These are phyloP conservation scores for Aptenodytes patagonicus DNA, from an alignment of 2,113 vertebrate genomes.

Conservation along the genomic window DNA sequence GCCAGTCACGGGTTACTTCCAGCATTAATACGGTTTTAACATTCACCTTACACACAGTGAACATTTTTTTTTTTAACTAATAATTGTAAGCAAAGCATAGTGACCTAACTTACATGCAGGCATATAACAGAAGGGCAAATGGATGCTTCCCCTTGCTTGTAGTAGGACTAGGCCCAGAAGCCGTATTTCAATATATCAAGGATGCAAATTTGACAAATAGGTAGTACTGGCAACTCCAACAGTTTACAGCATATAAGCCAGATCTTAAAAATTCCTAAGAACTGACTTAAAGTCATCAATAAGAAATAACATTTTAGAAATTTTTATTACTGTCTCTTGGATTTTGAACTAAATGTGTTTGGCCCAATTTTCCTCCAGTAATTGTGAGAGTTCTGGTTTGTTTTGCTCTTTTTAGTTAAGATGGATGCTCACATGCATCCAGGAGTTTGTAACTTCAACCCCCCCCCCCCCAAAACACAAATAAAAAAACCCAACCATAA, in stretches of 20 bases:
- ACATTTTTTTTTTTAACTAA: background rate
- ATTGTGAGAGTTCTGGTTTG: background rate
- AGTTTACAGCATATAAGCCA: background rate
- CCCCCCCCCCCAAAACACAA: background rate
- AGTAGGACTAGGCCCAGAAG: background rate
- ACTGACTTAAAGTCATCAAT: background rate
- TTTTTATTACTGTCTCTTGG: background rate
- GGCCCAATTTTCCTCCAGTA: background rate
- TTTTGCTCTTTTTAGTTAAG: background rate
- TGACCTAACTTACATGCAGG: background rate
- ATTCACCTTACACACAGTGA: background rate
- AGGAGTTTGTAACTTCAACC: background rate
- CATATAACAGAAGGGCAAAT: background rate
- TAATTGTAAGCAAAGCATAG: background rate
- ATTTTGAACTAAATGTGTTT: background rate
- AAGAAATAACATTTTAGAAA: background rate
- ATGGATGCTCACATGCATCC: background rate
- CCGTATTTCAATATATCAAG: background rate
- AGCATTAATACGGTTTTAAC: background rate
- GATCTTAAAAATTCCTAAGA: background rate
- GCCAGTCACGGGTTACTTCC: background rate
- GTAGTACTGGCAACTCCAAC: background rate
- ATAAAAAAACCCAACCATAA: background rate
- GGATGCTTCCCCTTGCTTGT: background rate
- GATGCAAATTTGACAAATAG: background rate